Evolutionary conservation across 1,140 invertebrate species (phyloP).

Genomic region (Lithobius niger): DNA sequence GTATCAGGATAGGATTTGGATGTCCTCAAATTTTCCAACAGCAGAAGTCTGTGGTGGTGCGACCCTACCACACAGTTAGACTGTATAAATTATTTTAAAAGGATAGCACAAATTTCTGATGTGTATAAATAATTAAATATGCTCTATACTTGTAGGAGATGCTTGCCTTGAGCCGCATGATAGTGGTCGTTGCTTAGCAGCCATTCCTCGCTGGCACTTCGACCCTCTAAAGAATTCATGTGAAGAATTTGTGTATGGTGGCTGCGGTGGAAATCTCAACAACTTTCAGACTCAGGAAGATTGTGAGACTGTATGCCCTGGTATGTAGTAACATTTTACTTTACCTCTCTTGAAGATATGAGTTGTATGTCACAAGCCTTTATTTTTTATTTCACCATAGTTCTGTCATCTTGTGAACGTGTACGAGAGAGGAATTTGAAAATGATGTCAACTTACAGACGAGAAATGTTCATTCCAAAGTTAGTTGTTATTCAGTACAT

Average conservation of each 20-base stretch:
- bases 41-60: no score
- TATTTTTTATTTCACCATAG: no score
- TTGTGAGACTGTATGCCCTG: slow-evolving; percentile 67
- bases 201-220: slow-evolving; percentile 50
- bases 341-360: no score
- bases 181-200: slow-evolving; percentile 36
- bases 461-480: slow-evolving; percentile 16
- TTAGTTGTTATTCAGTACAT: neutral
- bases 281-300: slow-evolving; percentile 69
- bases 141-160: slow-evolving; percentile 40
- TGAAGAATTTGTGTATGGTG: slow-evolving; percentile 51
- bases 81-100: neutral
- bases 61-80: no score
- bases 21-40: no score
- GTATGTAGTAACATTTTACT: no score
- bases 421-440: slow-evolving; percentile 58
- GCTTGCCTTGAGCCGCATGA: slow-evolving; percentile 65
- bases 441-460: slow-evolving; percentile 21
- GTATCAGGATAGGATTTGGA: no score
- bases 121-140: neutral
- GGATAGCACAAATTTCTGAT: neutral
- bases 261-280: slow-evolving; percentile 71
- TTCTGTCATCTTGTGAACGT: slow-evolving; percentile 44
- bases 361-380: no score
- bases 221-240: slow-evolving; percentile 60